Base-by-base conservation (phyloP, 1,140 invertebrate species). In the Neodiprion virginianus region DNA sequence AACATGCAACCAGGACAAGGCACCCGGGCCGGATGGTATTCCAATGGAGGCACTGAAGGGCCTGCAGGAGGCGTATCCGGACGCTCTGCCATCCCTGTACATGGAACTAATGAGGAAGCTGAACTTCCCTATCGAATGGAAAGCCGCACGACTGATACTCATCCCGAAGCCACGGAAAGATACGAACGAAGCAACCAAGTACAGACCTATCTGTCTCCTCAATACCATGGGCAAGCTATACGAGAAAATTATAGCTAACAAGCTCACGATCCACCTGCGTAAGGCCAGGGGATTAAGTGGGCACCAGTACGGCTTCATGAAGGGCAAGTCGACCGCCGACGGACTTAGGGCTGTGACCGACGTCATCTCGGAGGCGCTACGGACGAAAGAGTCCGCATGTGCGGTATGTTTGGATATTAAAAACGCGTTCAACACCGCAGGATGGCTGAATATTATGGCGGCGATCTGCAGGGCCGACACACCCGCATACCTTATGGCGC, bases 21-120 rank as follows among this genome's bases (percentile, higher is more conserved):
- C 76, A 4, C 78, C 79, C 49, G 79, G 79, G 7, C 77, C 77
- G 7, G 79, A 79, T 53, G 40, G 50, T 5, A 53, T 81, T 1
- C 78, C 75, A 9, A 61, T 65, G 9, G 74, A 77, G 61, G 65
- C 72, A 3, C 10, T 80, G 1, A 76, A 74, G 69, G 1, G 67
- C 74, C 77, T 3, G 48, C 80, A 1, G 49, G 65, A 48, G 66
- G 67, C 14, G 14, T 69, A 28, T 74, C 77, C n/a, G 73, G 48
- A 75, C 17, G 11, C 74, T 0, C 47, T 79, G 28, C 74, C 76
- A 7, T n/a, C 67, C 7, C 67, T 76, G 11, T 78, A 69, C 50
- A 81, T 79, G 40, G 12, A 49, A 17, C 77, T 69, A 49, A 72
- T 76, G 1, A 5, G 21, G n/a, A 49, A 40, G 17, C 74, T 76